Percentiles rank a stretch among this genome's conserved stretches.
Evolutionary conservation across 1,140 invertebrate genomes (phyloP).

Genomic region (Microvelia longipes): DNA sequence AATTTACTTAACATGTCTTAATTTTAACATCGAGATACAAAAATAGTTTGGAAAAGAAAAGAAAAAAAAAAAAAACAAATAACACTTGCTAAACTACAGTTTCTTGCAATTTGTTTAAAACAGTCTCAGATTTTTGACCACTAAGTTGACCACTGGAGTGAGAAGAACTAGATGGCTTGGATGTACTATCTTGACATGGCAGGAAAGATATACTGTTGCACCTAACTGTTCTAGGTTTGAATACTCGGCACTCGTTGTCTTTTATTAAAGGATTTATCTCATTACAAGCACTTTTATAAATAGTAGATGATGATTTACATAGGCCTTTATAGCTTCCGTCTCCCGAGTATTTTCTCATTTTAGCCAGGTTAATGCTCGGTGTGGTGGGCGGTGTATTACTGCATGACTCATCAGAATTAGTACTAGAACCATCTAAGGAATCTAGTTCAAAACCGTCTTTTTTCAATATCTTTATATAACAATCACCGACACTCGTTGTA

Average conservation of each 20-base stretch:
- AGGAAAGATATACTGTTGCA: slow-evolving; percentile 1
- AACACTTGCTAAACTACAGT: neutral
- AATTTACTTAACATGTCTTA: neutral
- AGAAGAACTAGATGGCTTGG: neutral
- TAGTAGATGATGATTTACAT: neutral
- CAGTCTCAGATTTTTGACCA: neutral
- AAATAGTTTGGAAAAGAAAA: neutral
- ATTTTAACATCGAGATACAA: neutral
- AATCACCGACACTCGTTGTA: slow-evolving; percentile 37
- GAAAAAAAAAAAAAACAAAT: neutral
- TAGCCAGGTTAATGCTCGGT: neutral
- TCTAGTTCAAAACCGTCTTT: neutral
- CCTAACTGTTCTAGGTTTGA: neutral
- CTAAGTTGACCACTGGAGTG: neutral
- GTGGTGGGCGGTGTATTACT: neutral
- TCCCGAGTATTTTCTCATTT: neutral
- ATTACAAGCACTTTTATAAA: neutral
- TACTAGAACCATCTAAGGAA: neutral
- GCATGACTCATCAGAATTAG: neutral
- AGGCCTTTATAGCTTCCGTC: neutral
- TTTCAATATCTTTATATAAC: slow-evolving; percentile 34
- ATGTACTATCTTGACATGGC: neutral
- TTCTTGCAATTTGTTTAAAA: neutral
- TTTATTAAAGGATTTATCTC: neutral
- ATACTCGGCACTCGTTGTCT: neutral